phyloP scores from a whole-genome alignment of 2,113 vertebrate genomes.

The Oreocharis arfaki region DNA sequence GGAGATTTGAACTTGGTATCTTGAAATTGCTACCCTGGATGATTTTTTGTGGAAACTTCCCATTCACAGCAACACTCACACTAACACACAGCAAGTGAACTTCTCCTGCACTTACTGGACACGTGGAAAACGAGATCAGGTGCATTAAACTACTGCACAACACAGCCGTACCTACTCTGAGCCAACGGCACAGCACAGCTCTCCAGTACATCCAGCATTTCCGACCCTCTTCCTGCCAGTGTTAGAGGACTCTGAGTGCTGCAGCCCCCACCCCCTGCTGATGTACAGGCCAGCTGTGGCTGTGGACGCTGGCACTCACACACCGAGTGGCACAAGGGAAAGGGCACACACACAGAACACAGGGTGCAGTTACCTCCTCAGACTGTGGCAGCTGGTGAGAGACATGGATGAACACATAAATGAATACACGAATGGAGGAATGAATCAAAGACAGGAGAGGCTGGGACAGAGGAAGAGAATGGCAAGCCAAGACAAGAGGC shows the following conservation, averaged over 20 bases:
- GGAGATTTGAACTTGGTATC: not conserved
- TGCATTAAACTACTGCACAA: not conserved
- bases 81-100: not conserved
- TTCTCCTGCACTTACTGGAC: not conserved
- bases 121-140: not conserved
- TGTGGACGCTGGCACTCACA: not conserved
- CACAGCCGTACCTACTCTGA: not conserved
- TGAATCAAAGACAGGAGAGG: not conserved
- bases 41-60: not conserved
- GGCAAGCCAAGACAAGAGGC: not conserved
- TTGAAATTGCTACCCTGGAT: not conserved
- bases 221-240: not conserved
- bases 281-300: slow-evolving; percentile 50
- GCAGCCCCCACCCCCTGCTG: not conserved
- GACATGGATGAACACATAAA: slow-evolving; percentile 14
- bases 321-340: not conserved
- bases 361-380: slow-evolving; percentile 73
- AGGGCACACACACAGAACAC: not conserved
- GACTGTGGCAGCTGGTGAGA: slow-evolving; percentile 75
- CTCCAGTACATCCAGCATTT: slow-evolving; percentile 48
- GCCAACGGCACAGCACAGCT: slow-evolving; percentile 25
- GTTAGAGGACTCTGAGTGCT: not conserved
- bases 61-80: not conserved
- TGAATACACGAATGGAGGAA: slow-evolving; percentile 7
- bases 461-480: not conserved